Evolutionary conservation across 2,113 vertebrate genomes (phyloP).

Genomic region (Odontesthes bonariensis): DNA sequence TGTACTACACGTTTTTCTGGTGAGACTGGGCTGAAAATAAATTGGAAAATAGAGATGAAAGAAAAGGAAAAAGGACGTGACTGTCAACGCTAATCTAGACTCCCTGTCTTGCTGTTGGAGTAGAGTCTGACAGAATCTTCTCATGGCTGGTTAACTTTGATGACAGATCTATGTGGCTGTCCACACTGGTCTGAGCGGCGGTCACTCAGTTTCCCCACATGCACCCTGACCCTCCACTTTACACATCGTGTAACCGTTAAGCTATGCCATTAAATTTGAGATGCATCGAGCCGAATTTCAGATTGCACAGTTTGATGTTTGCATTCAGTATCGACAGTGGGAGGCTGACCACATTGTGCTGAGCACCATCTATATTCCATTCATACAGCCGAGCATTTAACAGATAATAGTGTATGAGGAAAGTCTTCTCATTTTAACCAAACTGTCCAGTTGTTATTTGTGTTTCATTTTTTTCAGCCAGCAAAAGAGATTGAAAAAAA

Average conservation of each 20-base stretch:
- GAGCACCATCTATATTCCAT: constrained; percentile 14
- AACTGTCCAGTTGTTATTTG: constrained; percentile 36
- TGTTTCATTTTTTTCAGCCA: constrained; percentile 42
- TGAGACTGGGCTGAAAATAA: neutral
- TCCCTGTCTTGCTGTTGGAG: neutral
- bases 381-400: constrained; percentile 29
- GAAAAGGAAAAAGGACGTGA: neutral
- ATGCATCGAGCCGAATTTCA: neutral
- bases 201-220: neutral
- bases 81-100: neutral
- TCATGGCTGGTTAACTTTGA: constrained; percentile 17
- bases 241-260: neutral
- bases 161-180: constrained; percentile 2
- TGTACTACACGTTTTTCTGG: no score
- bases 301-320: neutral
- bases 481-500: constrained; percentile 13
- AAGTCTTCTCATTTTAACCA: constrained; percentile 35
- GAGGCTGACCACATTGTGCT: neutral
- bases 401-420: constrained; percentile 16
- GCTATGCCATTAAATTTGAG: neutral
- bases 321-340: neutral
- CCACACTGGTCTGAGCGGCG: constrained; percentile 8
- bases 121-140: constrained; percentile 4
- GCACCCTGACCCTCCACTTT: neutral
- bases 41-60: neutral